Conservation (phyloP, 2,113 vertebrate species). For the Grallaria varia region DNA sequence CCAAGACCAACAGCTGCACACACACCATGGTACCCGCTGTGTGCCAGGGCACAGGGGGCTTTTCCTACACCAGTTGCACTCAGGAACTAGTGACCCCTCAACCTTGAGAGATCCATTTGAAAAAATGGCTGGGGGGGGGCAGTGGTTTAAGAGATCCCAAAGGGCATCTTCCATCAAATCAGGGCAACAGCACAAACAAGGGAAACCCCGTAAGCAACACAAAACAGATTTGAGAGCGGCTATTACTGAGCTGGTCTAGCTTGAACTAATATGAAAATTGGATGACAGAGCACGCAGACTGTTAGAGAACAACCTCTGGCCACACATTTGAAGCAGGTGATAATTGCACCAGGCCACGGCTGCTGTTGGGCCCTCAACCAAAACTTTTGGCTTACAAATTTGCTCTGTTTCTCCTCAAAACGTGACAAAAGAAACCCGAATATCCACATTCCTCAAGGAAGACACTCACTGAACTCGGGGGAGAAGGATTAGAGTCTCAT, state of each 20-base stretch:
- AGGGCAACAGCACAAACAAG: not conserved
- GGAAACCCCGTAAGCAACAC: not conserved
- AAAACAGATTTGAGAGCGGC: not conserved
- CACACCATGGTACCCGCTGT: accelerated
- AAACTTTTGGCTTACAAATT: not conserved
- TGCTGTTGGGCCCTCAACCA: not conserved
- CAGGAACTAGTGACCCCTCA: not conserved
- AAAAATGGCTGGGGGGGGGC: not conserved
- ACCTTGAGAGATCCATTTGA: not conserved
- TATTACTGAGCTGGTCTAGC: not conserved
- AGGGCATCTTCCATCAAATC: not conserved
- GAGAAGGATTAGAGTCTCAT: not conserved
- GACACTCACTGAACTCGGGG: not conserved
- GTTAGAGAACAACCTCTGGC: not conserved
- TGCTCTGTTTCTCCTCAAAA: not conserved
- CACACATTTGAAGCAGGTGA: not conserved
- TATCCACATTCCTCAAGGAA: not conserved
- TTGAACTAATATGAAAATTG: not conserved
- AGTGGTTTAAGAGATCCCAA: not conserved
- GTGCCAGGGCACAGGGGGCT: not conserved
- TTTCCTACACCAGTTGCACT: not conserved
- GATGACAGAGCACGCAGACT: not conserved
- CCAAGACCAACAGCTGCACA: accelerated
- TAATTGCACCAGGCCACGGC: not conserved
- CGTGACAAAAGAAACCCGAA: not conserved